These are phyloP conservation scores for Ammospiza nelsoni DNA, from an alignment of 2,113 vertebrate genomes.

Conservation along the genomic window DNA sequence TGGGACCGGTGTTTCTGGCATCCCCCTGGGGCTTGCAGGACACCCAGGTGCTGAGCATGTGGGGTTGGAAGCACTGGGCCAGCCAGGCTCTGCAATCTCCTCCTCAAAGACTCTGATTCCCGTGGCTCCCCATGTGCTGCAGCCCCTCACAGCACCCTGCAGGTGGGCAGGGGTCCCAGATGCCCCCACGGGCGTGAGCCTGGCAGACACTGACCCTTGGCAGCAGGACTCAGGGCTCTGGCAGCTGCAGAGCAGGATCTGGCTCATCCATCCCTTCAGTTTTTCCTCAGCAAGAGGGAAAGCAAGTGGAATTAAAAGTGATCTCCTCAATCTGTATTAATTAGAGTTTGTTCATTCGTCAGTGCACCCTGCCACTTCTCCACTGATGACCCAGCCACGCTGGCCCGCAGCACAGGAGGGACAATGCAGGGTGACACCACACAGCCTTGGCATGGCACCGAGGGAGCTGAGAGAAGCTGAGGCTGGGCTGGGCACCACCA, in stretches of 20 bases:
- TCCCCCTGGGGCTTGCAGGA: background rate
- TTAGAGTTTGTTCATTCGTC: constrained; percentile 69
- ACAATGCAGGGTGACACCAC: accelerated
- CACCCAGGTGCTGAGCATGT: background rate
- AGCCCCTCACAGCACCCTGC: background rate
- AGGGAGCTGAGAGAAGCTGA: background rate
- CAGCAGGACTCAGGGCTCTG: background rate
- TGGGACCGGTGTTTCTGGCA: background rate
- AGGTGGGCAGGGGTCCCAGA: background rate
- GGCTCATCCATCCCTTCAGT: background rate
- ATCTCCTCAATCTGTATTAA: constrained; percentile 64
- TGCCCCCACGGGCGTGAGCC: background rate
- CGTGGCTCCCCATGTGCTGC: accelerated
- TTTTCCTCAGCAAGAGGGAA: constrained; percentile 33
- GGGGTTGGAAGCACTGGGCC: background rate
- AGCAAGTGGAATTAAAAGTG: constrained; percentile 51
- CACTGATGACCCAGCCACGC: background rate
- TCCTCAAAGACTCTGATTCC: background rate
- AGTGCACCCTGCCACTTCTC: constrained; percentile 9
- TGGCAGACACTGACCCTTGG: background rate
- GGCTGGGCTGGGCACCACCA: accelerated
- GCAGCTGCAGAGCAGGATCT: background rate
- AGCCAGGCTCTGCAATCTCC: background rate
- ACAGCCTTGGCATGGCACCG: accelerated
- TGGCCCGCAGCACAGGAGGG: accelerated